phyloP scores from a whole-genome alignment of 92 coral and sea anemone genomes.

The Zoanthus solanderi region DNA sequence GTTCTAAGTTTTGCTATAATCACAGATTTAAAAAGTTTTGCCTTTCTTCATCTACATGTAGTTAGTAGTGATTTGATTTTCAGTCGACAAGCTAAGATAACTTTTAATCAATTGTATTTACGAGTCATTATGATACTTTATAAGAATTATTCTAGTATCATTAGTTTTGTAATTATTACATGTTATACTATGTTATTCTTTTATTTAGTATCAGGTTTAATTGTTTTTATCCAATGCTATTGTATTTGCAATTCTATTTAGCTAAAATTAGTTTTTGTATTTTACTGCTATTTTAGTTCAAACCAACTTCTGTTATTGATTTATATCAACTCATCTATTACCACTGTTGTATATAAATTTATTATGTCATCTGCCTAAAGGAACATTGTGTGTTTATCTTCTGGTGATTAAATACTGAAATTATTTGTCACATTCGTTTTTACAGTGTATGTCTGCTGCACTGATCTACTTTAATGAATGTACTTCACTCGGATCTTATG shows the following conservation, averaged over 20 bases:
- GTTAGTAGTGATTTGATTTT: neutral
- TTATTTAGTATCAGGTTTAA: conserved; percentile 13
- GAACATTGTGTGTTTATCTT: conserved; percentile 18
- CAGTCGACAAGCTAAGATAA: too few relatives aligned
- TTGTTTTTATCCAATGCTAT: conserved; percentile 10
- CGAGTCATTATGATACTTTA: neutral
- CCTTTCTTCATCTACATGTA: conserved; percentile 7
- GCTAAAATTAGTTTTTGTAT: neutral
- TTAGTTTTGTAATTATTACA: neutral
- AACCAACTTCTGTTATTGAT: neutral
- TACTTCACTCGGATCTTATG: conserved; percentile 13
- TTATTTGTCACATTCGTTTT: conserved; percentile 16
- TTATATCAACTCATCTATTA: neutral
- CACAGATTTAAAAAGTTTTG: conserved; percentile 2
- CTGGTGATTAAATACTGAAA: conserved; percentile 25
- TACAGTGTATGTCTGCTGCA: neutral
- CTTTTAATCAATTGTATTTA: too few relatives aligned
- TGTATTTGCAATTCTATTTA: conserved; percentile 5
- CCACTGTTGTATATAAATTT: neutral
- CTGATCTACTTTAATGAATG: conserved; percentile 13
- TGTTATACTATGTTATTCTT: neutral
- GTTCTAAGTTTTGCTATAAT: conserved; percentile 9
- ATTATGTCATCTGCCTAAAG: neutral
- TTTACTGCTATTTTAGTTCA: conserved; percentile 11
- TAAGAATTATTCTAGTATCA: neutral